Conservation (phyloP, 1,140 invertebrate genomes). For the Metaphire vulgaris region DNA sequence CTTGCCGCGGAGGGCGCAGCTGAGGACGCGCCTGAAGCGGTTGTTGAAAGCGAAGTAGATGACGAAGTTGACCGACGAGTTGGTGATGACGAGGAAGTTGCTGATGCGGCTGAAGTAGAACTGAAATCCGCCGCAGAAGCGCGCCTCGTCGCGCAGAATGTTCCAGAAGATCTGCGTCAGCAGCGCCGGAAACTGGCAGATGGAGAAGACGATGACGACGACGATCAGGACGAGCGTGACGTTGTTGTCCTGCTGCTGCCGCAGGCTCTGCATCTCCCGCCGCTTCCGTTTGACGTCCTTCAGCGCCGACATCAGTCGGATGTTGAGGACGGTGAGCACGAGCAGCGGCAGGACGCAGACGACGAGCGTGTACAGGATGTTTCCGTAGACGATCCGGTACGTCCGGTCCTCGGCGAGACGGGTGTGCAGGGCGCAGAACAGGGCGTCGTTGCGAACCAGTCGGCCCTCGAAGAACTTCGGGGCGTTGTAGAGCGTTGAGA, state of each 20-base stretch:
- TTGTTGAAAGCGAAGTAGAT: background rate
- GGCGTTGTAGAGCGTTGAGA: slow-evolving; percentile 21
- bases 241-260: slow-evolving; percentile 32
- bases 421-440: background rate
- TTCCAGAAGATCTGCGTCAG: slow-evolving; percentile 27
- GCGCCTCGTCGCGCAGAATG: slow-evolving; percentile 1
- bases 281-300: slow-evolving; percentile 19
- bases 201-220: slow-evolving; percentile 30
- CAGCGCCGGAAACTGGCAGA: slow-evolving; percentile 29
- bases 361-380: slow-evolving; percentile 29
- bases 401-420: background rate
- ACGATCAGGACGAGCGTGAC: slow-evolving; percentile 31
- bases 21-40: background rate
- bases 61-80: slow-evolving; percentile 8
- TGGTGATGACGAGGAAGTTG: slow-evolving; percentile 23
- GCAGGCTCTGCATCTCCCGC: slow-evolving; percentile 29
- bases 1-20: background rate
- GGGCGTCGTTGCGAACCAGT: background rate
- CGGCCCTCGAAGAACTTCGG: slow-evolving; percentile 11
- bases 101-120: slow-evolving; percentile 26
- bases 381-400: slow-evolving; percentile 24
- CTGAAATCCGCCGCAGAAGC: slow-evolving; percentile 28
- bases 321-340: slow-evolving; percentile 29
- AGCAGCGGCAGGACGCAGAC: slow-evolving; percentile 25
- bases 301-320: slow-evolving; percentile 23